Evolutionary conservation across 2,888 invertebrate genomes (phyloP).

Genomic region (Allygus modestus): DNA sequence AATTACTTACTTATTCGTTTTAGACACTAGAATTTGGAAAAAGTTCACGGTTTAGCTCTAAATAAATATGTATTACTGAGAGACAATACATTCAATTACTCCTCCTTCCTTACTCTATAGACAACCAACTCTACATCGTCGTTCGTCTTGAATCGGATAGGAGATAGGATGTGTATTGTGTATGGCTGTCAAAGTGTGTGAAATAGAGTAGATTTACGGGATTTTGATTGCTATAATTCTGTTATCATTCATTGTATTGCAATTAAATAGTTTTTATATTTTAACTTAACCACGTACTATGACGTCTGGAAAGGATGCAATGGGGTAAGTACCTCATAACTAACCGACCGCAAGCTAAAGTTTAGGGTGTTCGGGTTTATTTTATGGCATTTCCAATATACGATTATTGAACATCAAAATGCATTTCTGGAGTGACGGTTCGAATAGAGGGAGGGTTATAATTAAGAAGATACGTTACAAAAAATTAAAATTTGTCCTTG

Average conservation of each 20-base stretch:
- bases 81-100: no score
- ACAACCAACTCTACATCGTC: not conserved
- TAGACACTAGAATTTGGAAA: no score
- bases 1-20: no score
- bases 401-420: no score
- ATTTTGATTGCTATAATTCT: not conserved
- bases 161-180: conserved; percentile 8
- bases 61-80: no score
- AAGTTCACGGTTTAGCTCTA: no score
- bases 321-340: conserved; percentile 82
- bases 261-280: conserved; percentile 5
- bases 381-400: not conserved
- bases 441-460: no score
- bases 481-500: no score
- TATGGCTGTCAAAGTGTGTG: conserved; percentile 28
- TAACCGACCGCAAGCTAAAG: not conserved
- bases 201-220: not conserved
- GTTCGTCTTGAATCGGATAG: not conserved
- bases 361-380: not conserved
- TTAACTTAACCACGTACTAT: conserved; percentile 73
- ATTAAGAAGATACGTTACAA: no score
- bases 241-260: not conserved
- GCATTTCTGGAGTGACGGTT: no score
- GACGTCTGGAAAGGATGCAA: conserved; percentile 89
- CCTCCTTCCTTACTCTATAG: not conserved